Evolutionary conservation across 2,113 vertebrate species (phyloP).

Genomic region (Tichodroma muraria): DNA sequence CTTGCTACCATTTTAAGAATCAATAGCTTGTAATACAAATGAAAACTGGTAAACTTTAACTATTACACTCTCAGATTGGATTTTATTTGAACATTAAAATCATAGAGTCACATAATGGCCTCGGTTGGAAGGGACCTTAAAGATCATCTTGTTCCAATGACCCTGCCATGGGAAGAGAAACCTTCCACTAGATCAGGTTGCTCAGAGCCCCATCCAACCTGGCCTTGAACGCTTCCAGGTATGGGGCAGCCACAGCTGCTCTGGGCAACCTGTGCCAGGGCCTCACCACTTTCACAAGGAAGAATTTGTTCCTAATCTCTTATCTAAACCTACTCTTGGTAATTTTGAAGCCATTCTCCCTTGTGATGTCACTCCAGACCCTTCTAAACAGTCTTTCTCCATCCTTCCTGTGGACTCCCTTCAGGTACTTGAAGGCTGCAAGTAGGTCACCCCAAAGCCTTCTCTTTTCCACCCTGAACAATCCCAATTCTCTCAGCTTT

Average conservation of each 20-base stretch:
- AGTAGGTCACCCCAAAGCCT: neutral
- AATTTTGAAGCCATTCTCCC: neutral
- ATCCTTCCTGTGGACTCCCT: neutral
- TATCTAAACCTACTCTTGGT: neutral
- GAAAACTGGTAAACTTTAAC: neutral
- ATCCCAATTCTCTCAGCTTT: neutral
- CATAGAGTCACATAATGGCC: neutral
- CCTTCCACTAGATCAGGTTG: rapidly evolving
- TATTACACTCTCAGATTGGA: neutral
- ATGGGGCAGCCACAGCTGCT: neutral
- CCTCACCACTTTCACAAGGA: neutral
- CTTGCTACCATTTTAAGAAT: neutral
- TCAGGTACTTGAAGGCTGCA: neutral
- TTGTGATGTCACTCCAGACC: neutral
- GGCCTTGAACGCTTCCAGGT: neutral
- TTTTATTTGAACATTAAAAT: neutral
- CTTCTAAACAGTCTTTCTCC: neutral
- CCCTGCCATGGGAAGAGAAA: neutral
- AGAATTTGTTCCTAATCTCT: neutral
- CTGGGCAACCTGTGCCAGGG: too few relatives aligned
- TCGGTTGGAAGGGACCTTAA: neutral
- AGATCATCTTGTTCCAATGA: rapidly evolving
- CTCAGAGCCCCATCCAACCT: neutral
- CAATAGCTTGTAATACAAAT: neutral
- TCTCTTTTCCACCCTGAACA: neutral